Percentiles rank a stretch among this genome's conserved stretches.
Conservation (phyloP, 1,140 invertebrate genomes). For the Carcinoscorpius rotundicauda region DNA sequence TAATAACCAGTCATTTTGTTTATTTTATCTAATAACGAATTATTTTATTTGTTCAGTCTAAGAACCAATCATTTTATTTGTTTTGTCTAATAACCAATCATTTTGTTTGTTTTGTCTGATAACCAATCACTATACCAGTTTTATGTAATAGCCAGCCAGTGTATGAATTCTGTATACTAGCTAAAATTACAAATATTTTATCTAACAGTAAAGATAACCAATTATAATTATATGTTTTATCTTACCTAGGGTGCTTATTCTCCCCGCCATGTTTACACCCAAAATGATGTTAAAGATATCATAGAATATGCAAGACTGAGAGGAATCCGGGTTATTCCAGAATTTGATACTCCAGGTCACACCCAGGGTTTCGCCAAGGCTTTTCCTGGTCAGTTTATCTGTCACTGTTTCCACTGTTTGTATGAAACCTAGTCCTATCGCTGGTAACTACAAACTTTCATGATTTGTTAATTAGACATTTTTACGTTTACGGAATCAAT, state of each 20-base stretch:
- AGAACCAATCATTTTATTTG: too few species aligned
- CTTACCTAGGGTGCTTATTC: conserved; percentile 25
- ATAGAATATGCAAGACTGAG: conserved; percentile 32
- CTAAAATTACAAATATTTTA: neutral
- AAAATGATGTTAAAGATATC: conserved; percentile 29
- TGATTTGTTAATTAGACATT: too few species aligned
- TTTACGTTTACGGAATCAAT: too few species aligned
- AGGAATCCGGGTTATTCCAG: conserved; percentile 34
- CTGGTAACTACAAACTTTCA: too few species aligned
- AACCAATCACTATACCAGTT: too few species aligned
- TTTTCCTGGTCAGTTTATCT: conserved; percentile 28
- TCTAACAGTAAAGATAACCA: neutral
- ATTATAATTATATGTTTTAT: neutral
- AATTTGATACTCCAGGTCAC: conserved; percentile 36
- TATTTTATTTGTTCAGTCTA: too few species aligned
- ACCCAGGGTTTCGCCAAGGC: conserved; percentile 33
- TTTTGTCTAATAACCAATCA: too few species aligned
- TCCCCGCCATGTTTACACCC: conserved; percentile 28
- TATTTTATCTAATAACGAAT: too few species aligned
- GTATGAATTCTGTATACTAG: neutral
- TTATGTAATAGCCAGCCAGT: neutral
- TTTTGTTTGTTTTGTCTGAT: too few species aligned
- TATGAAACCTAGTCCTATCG: too few species aligned
- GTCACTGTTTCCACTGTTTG: neutral
- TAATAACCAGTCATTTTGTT: too few species aligned